Evolutionary conservation across 1,140 invertebrate genomes (phyloP).

Genomic region (Dendrolimus kikuchii): DNA sequence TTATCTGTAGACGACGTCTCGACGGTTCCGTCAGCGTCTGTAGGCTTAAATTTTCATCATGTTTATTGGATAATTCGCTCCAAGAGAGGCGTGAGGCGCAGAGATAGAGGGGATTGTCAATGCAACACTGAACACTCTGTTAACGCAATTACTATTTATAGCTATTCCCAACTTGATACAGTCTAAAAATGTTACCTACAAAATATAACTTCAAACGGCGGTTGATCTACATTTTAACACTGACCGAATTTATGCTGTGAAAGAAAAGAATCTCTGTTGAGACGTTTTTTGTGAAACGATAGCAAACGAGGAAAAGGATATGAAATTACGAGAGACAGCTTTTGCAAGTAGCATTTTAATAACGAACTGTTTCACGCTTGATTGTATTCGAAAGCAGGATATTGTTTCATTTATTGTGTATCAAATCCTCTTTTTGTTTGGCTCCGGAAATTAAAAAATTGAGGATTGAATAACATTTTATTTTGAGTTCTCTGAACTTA

Average conservation of each 20-base stretch:
- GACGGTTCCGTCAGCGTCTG: conserved; percentile 48
- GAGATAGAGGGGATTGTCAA: conserved; percentile 63
- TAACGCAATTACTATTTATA: conserved; percentile 22
- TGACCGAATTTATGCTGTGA: too few relatives aligned
- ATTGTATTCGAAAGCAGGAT: conserved; percentile 18
- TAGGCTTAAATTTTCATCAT: conserved; percentile 70
- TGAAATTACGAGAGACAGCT: conserved; percentile 10
- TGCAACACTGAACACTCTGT: conserved; percentile 64
- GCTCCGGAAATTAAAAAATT: conserved; percentile 9
- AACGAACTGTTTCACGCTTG: conserved; percentile 24
- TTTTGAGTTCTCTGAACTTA: too few relatives aligned
- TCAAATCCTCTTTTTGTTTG: conserved; percentile 21
- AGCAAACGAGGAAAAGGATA: conserved; percentile 1
- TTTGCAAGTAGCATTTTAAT: conserved; percentile 20
- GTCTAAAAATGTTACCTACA: too few relatives aligned
- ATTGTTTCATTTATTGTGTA: conserved; percentile 25
- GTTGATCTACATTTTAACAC: too few relatives aligned
- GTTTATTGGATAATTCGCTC: conserved; percentile 68
- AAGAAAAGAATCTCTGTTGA: too few relatives aligned
- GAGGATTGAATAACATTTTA: too few relatives aligned
- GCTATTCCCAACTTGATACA: too few relatives aligned
- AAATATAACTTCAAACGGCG: too few relatives aligned
- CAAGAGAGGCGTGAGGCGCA: conserved; percentile 44
- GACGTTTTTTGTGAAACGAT: neutral
- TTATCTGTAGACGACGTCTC: conserved; percentile 59